Conservation (phyloP, 1,140 invertebrate species). For the Eriosoma lanigerum region DNA sequence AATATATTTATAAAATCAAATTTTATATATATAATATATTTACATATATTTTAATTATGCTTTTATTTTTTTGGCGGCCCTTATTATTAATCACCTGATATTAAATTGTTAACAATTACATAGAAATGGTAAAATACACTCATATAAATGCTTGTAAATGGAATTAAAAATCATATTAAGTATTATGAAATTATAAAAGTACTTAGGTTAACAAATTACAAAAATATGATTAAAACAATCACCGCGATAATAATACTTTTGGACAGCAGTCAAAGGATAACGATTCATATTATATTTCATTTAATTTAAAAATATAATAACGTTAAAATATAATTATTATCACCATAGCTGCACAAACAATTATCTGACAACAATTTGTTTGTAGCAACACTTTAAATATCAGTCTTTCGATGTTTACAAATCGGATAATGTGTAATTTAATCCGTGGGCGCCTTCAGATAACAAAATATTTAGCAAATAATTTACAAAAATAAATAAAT, state of each 20-base stretch:
- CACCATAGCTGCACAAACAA: slow-evolving; percentile 48
- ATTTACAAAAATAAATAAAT: slow-evolving; percentile 49
- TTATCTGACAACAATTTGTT: slow-evolving; percentile 34
- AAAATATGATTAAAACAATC: slow-evolving; percentile 47
- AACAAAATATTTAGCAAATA: slow-evolving; percentile 40
- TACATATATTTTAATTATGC: not conserved
- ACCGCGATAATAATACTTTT: slow-evolving; percentile 50
- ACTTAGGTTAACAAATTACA: slow-evolving; percentile 40
- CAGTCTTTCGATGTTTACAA: slow-evolving; percentile 50
- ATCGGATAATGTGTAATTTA: slow-evolving; percentile 40
- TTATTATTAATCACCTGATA: slow-evolving; percentile 14
- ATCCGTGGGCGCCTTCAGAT: slow-evolving; percentile 50
- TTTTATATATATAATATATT: not conserved
- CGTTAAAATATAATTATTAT: slow-evolving; percentile 51
- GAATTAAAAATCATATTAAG: slow-evolving; percentile 29
- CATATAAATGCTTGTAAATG: not conserved
- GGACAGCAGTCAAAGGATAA: slow-evolving; percentile 47
- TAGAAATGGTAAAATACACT: not conserved
- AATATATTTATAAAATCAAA: slow-evolving; percentile 18
- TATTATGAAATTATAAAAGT: slow-evolving; percentile 37
- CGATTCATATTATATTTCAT: slow-evolving; percentile 46
- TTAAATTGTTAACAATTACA: slow-evolving; percentile 7
- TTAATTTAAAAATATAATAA: slow-evolving; percentile 48
- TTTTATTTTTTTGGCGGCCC: not conserved
- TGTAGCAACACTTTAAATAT: slow-evolving; percentile 49